phyloP scores from a whole-genome alignment of 2,888 invertebrate genomes.

The Lasioglossum vierecki region DNA sequence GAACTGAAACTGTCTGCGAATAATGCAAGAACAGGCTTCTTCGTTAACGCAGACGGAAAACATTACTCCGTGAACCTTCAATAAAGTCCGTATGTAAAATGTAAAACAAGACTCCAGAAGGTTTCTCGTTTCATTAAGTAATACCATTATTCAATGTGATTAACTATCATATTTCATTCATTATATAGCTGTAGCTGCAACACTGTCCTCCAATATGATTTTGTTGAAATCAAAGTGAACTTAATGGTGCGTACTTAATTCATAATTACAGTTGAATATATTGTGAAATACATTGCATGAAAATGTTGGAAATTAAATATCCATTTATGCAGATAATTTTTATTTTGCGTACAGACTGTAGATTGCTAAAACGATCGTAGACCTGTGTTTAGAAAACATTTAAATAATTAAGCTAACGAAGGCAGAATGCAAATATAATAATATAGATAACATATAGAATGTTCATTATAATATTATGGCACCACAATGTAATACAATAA shows the following conservation, averaged over 20 bases:
- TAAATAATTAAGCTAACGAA: not conserved
- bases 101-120: not conserved
- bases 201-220: not conserved
- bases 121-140: not conserved
- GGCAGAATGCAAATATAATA: not conserved
- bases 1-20: not conserved
- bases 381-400: not conserved
- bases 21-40: not conserved
- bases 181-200: not conserved
- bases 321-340: too few relatives aligned
- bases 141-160: not conserved
- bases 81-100: not conserved
- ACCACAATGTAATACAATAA: too few relatives aligned
- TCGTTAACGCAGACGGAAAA: not conserved
- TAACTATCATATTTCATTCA: not conserved
- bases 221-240: not conserved
- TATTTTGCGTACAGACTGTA: too few relatives aligned
- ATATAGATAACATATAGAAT: too few relatives aligned
- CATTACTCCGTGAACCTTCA: not conserved
- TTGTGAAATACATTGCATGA: not conserved
- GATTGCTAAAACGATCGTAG: not conserved
- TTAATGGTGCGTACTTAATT: not conserved
- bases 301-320: not conserved
- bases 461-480: too few relatives aligned
- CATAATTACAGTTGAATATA: not conserved